Percentiles rank a stretch among this genome's conserved stretches.
Evolutionary conservation across 2,888 invertebrate genomes (phyloP).

Genomic region (Lutraria lutraria): DNA sequence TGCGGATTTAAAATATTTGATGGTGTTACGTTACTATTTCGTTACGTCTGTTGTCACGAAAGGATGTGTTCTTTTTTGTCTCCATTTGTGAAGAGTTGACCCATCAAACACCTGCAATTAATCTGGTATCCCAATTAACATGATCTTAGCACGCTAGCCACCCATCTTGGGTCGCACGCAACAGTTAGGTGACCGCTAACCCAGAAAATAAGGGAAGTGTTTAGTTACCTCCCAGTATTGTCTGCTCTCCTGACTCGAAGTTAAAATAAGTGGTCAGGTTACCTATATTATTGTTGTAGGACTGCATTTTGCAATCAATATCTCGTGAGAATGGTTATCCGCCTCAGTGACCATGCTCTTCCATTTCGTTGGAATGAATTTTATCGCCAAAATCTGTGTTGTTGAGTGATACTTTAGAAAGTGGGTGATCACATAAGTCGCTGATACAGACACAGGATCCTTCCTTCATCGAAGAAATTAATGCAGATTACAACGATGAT

Average conservation of each 20-base stretch:
- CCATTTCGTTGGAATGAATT: conserved; percentile 59
- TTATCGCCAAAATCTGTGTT: conserved; percentile 54
- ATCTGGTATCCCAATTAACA: conserved; percentile 48
- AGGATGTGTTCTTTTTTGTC: conserved; percentile 51
- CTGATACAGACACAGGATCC: conserved; percentile 37
- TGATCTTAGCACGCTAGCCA: conserved; percentile 58
- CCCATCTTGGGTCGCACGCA: conserved; percentile 53
- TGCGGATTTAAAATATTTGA: conserved; percentile 19
- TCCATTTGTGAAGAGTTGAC: conserved; percentile 33
- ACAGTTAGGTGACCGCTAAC: conserved; percentile 44
- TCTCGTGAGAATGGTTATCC: conserved; percentile 70
- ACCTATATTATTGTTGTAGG: conserved; percentile 64
- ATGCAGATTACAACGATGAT: conserved; percentile 59
- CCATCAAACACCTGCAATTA: conserved; percentile 59
- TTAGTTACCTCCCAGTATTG: conserved; percentile 62
- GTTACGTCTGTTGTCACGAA: conserved; percentile 39
- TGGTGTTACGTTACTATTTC: conserved; percentile 20
- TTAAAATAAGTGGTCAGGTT: conserved; percentile 62
- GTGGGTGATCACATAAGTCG: conserved; percentile 55
- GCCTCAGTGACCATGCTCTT: conserved; percentile 52
- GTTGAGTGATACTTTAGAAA: conserved; percentile 67
- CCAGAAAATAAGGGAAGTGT: conserved; percentile 65
- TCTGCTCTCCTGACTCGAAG: conserved; percentile 63
- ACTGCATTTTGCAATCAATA: conserved; percentile 60
- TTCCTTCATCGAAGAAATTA: conserved; percentile 49